phyloP scores from a whole-genome alignment of 2,797 vertebrate species.

The Platyrinchus mystaceus region DNA sequence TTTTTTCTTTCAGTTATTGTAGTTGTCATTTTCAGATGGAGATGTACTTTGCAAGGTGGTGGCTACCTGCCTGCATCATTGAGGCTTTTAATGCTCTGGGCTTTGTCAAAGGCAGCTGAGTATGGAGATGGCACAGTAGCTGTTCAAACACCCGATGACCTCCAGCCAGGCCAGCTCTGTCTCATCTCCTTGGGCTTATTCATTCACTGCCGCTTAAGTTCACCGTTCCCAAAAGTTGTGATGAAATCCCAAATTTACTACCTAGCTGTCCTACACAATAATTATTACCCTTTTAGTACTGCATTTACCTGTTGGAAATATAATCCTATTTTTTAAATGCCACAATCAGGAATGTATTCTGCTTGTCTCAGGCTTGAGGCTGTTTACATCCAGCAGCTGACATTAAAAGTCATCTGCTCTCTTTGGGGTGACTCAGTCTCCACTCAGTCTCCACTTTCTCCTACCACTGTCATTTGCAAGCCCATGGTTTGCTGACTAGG shows the following conservation, averaged over 20 bases:
- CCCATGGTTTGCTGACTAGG: neutral
- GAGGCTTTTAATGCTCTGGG: neutral
- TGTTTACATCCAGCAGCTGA: neutral
- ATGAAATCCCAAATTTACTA: neutral
- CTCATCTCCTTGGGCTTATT: neutral
- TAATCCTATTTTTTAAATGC: neutral
- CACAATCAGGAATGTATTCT: neutral
- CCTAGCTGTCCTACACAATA: neutral
- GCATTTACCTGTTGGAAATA: neutral
- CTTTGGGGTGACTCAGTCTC: neutral
- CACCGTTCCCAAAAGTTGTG: neutral
- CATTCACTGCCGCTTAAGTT: neutral
- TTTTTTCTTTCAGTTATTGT: neutral
- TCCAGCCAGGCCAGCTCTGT: neutral
- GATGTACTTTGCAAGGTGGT: neutral
- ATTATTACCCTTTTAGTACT: neutral
- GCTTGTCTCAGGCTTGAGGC: neutral
- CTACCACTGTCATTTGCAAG: neutral
- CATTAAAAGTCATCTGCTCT: neutral
- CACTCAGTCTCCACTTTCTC: neutral
- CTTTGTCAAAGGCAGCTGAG: neutral
- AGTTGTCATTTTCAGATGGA: neutral
- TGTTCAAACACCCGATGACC: neutral
- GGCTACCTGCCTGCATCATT: neutral
- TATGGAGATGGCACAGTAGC: neutral